Percentiles rank a stretch among this genome's conserved stretches.
Evolutionary conservation across 2,113 vertebrate genomes (phyloP).

Genomic region (Pangasianodon gigas): DNA sequence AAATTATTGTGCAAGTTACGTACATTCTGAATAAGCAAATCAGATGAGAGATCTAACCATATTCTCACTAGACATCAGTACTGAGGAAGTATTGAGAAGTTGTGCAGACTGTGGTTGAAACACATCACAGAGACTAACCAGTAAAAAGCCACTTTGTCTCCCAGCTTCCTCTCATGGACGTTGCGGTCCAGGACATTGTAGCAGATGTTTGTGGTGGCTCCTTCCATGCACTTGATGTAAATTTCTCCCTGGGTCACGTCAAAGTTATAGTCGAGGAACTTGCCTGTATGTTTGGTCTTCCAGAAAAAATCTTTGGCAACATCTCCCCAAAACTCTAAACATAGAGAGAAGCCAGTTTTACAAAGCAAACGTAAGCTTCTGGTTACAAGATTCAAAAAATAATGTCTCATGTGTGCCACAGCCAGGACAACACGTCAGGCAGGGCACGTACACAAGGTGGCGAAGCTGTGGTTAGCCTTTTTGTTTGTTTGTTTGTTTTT

Average conservation of each 20-base stretch:
- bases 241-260: conserved; percentile 93
- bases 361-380: background rate
- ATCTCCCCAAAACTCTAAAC: conserved; percentile 89
- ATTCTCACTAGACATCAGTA: background rate
- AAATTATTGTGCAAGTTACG: background rate
- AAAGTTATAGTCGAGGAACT: conserved; percentile 90
- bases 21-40: background rate
- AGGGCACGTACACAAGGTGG: background rate
- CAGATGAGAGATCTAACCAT: background rate
- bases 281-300: conserved; percentile 83
- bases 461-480: background rate
- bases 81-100: background rate
- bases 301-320: conserved; percentile 92
- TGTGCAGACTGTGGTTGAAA: background rate
- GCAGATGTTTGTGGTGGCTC: conserved; percentile 94
- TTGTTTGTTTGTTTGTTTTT: background rate
- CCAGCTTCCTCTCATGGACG: conserved; percentile 85
- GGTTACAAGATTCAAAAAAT: background rate
- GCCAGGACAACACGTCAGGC: background rate
- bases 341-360: background rate
- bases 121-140: conserved; percentile 74
- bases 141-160: conserved; percentile 92
- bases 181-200: conserved; percentile 95
- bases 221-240: conserved; percentile 93
- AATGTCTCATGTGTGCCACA: background rate